Base-by-base conservation (phyloP, 2,797 vertebrate genomes). In the Xerus rutilus region DNA sequence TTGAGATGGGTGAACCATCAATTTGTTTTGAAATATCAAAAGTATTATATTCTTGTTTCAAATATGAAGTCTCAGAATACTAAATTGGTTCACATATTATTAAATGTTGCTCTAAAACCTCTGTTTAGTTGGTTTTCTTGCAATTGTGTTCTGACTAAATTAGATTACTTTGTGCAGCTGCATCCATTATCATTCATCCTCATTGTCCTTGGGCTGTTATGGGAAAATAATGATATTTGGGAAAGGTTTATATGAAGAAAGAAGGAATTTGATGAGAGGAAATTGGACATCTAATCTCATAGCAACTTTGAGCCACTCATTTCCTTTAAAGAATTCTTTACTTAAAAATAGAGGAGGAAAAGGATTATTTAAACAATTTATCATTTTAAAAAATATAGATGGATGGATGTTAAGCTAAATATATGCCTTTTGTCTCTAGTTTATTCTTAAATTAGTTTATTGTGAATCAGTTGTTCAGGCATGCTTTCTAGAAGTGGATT, bases 11-110 rank as follows among this genome's bases (percentile, higher is more conserved):
- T 78, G 14, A 78, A 82, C 25, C 35, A 18, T 6, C 74, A 76
- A n/a, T 94, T 82, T 32, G 2, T 85, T 92, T 86, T 86, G 47
- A 95, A 97, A 81, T 84, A 76, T 65, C 21, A 21, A 86, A 78
- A 85, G 57, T 6, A 35, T 69, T 67, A 4, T 43, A 32, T 89
- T 95, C 83, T 86, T 88, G 3, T 95, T 92, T 91, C 62, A 94
- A 82, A 65, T 82, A 59, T 8, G 45, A 74, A 85, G 57, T 81
- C 87, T 57, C 23, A 49, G 39, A 88, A 86, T 73, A 69, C 45
- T 87, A 12, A 83, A 30, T 70, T 72, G n/a, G 52, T 73, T 87
- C 43, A 87, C 35, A 28, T 90, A 89, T 95, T 78, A 72, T 85
- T 82, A 93, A 87, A 15, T 52, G 6, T 23, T 76, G 54, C 35